Evolutionary conservation across 2,797 vertebrate species (phyloP).

Genomic region (Synaphobranchus kaupii): DNA sequence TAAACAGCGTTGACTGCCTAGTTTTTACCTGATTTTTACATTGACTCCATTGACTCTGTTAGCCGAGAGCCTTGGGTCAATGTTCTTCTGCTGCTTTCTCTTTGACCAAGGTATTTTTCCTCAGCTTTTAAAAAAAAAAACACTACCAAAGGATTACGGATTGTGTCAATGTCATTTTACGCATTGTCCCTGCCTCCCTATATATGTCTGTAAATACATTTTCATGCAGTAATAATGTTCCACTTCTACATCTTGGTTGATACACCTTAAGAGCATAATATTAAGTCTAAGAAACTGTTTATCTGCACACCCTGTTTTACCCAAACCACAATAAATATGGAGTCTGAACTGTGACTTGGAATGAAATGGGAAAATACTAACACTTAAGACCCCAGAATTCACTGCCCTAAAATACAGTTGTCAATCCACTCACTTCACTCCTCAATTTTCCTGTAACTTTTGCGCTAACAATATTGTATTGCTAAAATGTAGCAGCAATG

Average conservation of each 20-base stretch:
- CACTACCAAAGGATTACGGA: background rate
- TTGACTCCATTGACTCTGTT: too few species aligned
- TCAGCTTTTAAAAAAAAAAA: background rate
- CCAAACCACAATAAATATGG: background rate
- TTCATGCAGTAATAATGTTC: background rate
- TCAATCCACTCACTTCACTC: background rate
- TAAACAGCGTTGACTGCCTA: background rate
- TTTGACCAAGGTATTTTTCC: background rate
- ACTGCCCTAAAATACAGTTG: background rate
- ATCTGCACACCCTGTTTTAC: background rate
- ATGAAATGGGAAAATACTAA: background rate
- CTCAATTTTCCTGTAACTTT: background rate
- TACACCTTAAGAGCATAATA: background rate
- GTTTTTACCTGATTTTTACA: background rate
- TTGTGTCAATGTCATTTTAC: background rate
- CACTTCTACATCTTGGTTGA: background rate
- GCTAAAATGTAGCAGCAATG: background rate
- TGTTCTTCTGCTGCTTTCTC: background rate
- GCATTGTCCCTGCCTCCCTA: too few species aligned
- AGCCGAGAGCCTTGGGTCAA: too few species aligned
- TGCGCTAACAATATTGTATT: background rate
- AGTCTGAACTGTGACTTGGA: background rate
- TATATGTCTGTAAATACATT: background rate
- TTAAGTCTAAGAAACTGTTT: background rate
- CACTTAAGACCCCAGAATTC: background rate